These are phyloP conservation scores for Drosophila gunungcola DNA, from an alignment of 1,140 invertebrate species.

Conservation along the genomic window DNA sequence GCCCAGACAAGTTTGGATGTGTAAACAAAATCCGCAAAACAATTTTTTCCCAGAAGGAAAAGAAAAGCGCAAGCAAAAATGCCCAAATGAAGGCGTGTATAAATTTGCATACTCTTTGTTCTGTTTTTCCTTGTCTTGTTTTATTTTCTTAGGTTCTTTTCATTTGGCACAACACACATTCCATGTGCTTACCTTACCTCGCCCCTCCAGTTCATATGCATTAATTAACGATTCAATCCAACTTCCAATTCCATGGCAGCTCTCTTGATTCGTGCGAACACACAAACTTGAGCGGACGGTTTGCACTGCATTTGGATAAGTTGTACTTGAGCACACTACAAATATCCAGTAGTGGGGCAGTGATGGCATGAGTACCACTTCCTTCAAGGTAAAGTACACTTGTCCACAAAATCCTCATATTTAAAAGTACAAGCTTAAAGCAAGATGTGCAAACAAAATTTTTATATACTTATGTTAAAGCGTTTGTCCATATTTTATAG, in stretches of 20 bases:
- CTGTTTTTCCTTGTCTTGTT: not conserved
- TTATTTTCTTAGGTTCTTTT: slow-evolving; percentile 6
- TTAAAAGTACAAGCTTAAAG: no score
- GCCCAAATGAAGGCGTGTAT: slow-evolving; percentile 17
- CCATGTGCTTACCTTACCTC: slow-evolving; percentile 14
- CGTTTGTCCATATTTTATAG: no score
- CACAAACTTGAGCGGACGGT: slow-evolving; percentile 21
- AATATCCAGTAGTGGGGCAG: slow-evolving; percentile 18
- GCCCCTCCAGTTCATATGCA: slow-evolving; percentile 34
- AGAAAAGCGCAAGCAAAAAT: not conserved
- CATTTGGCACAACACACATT: slow-evolving; percentile 19
- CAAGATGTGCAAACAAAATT: no score
- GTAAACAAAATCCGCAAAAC: slow-evolving; percentile 2
- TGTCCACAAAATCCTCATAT: no score
- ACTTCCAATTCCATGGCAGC: slow-evolving; percentile 32
- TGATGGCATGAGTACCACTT: not conserved
- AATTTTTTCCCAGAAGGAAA: not conserved
- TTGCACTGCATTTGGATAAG: slow-evolving; percentile 46
- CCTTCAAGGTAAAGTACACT: not conserved
- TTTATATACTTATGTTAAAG: no score
- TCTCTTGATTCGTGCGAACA: slow-evolving; percentile 35
- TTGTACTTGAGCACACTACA: slow-evolving; percentile 39
- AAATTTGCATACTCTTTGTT: slow-evolving; percentile 30
- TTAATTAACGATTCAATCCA: slow-evolving; percentile 62
- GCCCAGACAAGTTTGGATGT: not conserved